Evolutionary conservation across 2,888 invertebrate genomes (phyloP).

Genomic region (Ernsta delagoae): DNA sequence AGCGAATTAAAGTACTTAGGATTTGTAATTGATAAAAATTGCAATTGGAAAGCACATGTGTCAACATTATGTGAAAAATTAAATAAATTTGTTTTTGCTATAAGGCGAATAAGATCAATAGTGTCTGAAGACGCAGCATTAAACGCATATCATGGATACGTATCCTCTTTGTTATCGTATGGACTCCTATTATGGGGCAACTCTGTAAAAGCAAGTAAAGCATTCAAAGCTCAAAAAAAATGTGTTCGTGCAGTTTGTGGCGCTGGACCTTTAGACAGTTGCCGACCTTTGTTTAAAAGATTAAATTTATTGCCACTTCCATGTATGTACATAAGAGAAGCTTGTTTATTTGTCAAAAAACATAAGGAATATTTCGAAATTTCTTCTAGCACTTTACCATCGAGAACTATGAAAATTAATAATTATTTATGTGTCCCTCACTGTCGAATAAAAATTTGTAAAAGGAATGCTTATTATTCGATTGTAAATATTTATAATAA

Average conservation of each 20-base stretch:
- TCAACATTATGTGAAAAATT: slow-evolving; percentile 3
- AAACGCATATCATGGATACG: slow-evolving; percentile 6
- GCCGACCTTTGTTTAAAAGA: slow-evolving; percentile 1
- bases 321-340: neutral
- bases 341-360: neutral
- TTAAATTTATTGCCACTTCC: neutral
- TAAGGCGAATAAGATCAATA: slow-evolving; percentile 7
- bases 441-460: neutral
- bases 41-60: slow-evolving; percentile 10
- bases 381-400: neutral
- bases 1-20: slow-evolving; percentile 2
- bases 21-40: neutral
- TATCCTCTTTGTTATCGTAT: slow-evolving; percentile 17
- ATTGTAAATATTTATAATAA: too few relatives aligned
- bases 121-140: neutral
- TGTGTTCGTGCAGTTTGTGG: slow-evolving; percentile 28
- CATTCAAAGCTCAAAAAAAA: slow-evolving; percentile 34
- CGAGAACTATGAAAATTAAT: neutral
- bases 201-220: slow-evolving; percentile 15
- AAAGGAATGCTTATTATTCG: neutral
- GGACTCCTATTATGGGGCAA: slow-evolving; percentile 35
- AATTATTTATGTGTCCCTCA: neutral
- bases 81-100: slow-evolving; percentile 6
- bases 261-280: slow-evolving; percentile 11
- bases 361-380: neutral